Percentiles rank a stretch among this genome's conserved stretches.
phyloP scores from a whole-genome alignment of 30 jellyfish, hydroid and myxozoan genomes.

The Hydra vulgaris region DNA sequence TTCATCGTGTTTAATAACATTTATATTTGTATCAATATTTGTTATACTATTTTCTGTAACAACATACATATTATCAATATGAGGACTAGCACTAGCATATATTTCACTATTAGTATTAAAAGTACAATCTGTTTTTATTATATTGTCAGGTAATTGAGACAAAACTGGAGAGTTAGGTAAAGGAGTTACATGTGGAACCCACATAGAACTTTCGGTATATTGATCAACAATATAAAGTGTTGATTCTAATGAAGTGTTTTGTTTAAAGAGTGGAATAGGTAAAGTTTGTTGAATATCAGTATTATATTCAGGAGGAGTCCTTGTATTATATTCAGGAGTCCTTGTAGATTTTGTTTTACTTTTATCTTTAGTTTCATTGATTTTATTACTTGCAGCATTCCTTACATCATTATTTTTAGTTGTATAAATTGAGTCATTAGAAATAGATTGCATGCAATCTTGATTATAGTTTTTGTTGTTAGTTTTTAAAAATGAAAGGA shows the following conservation, averaged over 20 bases:
- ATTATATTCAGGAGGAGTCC: background rate
- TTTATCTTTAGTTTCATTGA: constrained; percentile 33
- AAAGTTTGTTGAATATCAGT: background rate
- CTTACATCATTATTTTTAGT: constrained; percentile 10
- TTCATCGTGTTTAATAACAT: too few species aligned
- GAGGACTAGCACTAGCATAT: background rate
- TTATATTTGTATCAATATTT: too few species aligned
- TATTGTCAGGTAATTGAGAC: background rate
- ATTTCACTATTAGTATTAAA: background rate
- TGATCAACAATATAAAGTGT: background rate
- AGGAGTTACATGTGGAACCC: constrained; percentile 1
- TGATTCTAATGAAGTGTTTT: background rate
- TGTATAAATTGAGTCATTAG: background rate
- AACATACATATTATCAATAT: too few species aligned
- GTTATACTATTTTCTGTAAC: too few species aligned
- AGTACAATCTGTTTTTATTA: too few species aligned
- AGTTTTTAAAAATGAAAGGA: constrained; percentile 1
- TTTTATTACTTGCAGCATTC: constrained; percentile 1
- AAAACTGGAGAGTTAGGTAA: background rate
- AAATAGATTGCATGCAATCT: background rate
- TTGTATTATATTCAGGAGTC: background rate
- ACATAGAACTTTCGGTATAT: background rate
- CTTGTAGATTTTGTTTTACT: constrained; percentile 20
- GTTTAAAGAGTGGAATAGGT: background rate
- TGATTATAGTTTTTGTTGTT: background rate